Base-by-base conservation (phyloP, 2,113 vertebrate species). In the Eretmochelys imbricata region DNA sequence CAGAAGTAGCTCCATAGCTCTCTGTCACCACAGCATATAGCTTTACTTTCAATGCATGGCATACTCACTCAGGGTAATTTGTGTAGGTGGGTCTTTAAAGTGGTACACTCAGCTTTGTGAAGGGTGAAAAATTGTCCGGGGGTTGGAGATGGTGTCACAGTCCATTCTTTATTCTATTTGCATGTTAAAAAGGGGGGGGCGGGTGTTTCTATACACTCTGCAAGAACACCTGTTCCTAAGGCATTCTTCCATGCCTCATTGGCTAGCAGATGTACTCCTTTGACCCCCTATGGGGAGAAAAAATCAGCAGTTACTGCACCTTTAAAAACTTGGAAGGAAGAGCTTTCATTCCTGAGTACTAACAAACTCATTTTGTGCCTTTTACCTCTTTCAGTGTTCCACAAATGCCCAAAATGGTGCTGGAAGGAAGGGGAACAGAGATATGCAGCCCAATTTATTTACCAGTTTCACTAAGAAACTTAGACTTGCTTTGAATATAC, bases 1-100 rank as follows among this genome's bases (percentile, higher is more conserved):
- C 97, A 95, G 96, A 93, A 93, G 94, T 94, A 94, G 95, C 91
- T 96, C 96, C 96, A 93, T 50, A 96, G 97, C 95, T 97, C 97
- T 98, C 93, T 94, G 87, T 96, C 96, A 97, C 94, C 86, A 5
- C n/a, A 62, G 92, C 96, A 85, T 81, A 93, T 79, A 91, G 57
- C 92, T 93, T 84, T 8, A 55, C 85, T 95, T 89, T 89, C 80
- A 22, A n/a, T 0, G 0, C 78, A 20, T 5, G 0, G 94, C 80
- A 62, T 13, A 31, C 88, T 81, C 35, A 1, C 54, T 22, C 46
- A 31, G 31, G 7, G 46, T 53, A 5, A 84, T 75, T 78, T 17
- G 53, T 10, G 20, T n/a, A 87, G 83, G 83, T 94, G 91, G 19
- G 3, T 24, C 91, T 83, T 90, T 80, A 12, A 81, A 92, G 85